A percentile compares a stretch with the other conserved stretches of the same genome.
phyloP scores from a whole-genome alignment of 1,140 invertebrate species.

The Cotesia typhae region DNA sequence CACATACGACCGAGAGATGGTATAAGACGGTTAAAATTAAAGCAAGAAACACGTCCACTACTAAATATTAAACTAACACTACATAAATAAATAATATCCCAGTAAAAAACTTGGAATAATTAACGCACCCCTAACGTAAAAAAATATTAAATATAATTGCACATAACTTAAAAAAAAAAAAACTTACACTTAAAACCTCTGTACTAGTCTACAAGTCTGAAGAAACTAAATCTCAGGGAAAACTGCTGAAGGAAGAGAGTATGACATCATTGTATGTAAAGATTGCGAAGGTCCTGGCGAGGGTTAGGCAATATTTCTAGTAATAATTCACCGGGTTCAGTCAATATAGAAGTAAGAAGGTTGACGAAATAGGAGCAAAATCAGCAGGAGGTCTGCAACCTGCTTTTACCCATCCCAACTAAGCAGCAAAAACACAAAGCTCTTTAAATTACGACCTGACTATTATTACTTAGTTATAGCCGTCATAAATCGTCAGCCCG shows the following conservation, averaged over 20 bases:
- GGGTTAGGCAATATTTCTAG: constrained; percentile 45
- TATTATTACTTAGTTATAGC: constrained; percentile 61
- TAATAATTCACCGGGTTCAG: constrained; percentile 44
- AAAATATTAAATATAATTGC: too few relatives aligned
- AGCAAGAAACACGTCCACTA: neutral
- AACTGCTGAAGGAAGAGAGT: constrained; percentile 33
- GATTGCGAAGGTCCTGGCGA: constrained; percentile 27
- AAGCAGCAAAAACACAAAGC: constrained; percentile 37
- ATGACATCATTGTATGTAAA: constrained; percentile 30
- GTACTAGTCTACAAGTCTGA: constrained; percentile 30
- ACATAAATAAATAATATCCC: neutral
- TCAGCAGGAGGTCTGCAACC: constrained; percentile 50
- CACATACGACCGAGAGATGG: constrained; percentile 59
- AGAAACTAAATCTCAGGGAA: constrained; percentile 19
- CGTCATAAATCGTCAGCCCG: constrained; percentile 50
- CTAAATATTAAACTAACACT: neutral
- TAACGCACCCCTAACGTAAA: too few relatives aligned
- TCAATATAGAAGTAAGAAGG: constrained; percentile 40
- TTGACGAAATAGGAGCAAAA: constrained; percentile 53
- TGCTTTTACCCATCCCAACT: constrained; percentile 47
- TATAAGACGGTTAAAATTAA: constrained; percentile 30
- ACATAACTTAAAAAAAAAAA: too few relatives aligned
- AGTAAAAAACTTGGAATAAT: too few relatives aligned
- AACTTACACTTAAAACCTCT: too few relatives aligned
- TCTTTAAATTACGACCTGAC: constrained; percentile 54